Evolutionary conservation across 2,113 vertebrate species (phyloP).

Genomic region (Isichthys henryi): DNA sequence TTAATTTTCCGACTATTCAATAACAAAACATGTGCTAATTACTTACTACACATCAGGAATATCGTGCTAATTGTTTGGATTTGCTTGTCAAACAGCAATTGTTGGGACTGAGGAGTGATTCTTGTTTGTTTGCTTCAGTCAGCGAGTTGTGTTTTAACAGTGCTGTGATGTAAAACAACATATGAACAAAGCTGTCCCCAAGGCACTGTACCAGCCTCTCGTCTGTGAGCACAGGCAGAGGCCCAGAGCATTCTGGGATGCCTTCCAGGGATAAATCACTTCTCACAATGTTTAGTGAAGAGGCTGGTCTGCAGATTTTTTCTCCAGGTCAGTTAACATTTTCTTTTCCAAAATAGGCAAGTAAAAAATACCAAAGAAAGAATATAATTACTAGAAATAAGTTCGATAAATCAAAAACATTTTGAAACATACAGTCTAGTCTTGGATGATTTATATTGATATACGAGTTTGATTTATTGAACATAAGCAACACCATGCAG

Average conservation of each 20-base stretch:
- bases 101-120: not conserved
- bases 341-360: not conserved
- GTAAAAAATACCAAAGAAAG: not conserved
- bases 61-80: not conserved
- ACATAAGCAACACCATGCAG: not conserved
- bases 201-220: not conserved
- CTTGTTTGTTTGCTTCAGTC: constrained; percentile 10
- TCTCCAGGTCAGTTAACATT: not conserved
- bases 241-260: constrained; percentile 13
- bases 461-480: constrained; percentile 7
- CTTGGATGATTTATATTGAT: not conserved
- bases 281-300: not conserved
- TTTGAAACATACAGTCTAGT: not conserved
- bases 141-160: not conserved
- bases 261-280: not conserved
- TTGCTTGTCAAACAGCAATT: not conserved
- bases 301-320: not conserved
- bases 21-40: not conserved
- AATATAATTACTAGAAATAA: not conserved
- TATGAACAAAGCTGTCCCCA: constrained; percentile 13
- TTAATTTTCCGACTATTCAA: not conserved
- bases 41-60: not conserved
- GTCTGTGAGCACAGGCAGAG: not conserved
- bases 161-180: constrained; percentile 19
- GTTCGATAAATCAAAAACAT: not conserved